These are phyloP conservation scores for Cataglyphis altisquamis DNA, from an alignment of 2,888 invertebrate species.

Conservation along the genomic window DNA sequence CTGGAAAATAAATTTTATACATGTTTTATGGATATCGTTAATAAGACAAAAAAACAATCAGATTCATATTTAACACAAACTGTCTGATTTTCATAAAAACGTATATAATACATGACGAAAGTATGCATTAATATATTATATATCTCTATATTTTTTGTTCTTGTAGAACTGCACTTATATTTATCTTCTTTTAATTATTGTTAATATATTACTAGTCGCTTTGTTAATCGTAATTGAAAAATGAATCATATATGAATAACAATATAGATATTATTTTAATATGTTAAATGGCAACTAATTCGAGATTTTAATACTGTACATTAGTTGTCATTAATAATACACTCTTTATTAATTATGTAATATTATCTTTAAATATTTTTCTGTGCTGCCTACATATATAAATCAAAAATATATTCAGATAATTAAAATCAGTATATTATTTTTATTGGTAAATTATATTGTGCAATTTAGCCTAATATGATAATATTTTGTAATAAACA, in stretches of 20 bases:
- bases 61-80: slow-evolving; percentile 59
- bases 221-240: slow-evolving; percentile 3
- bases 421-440: slow-evolving; percentile 18
- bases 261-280: slow-evolving; percentile 9
- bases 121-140: slow-evolving; percentile 63
- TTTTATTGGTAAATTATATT: slow-evolving; percentile 20
- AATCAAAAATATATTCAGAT: slow-evolving; percentile 6
- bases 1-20: slow-evolving; percentile 78
- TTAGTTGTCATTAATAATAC: slow-evolving; percentile 26
- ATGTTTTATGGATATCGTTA: slow-evolving; percentile 76
- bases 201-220: slow-evolving; percentile 41
- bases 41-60: slow-evolving; percentile 61
- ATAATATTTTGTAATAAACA: slow-evolving; percentile 42
- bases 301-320: not conserved
- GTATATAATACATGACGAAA: slow-evolving; percentile 56
- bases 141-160: slow-evolving; percentile 59
- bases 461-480: slow-evolving; percentile 16
- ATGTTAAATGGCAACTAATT: not conserved
- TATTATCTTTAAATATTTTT: slow-evolving; percentile 15
- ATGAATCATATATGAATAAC: not conserved
- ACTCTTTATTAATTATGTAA: slow-evolving; percentile 16
- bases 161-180: slow-evolving; percentile 25
- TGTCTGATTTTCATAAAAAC: slow-evolving; percentile 54
- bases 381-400: slow-evolving; percentile 5
- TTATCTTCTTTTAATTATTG: slow-evolving; percentile 22